Conservation (phyloP, 64 coral and sea anemone genomes). For the Cladopsammia gracilis region DNA sequence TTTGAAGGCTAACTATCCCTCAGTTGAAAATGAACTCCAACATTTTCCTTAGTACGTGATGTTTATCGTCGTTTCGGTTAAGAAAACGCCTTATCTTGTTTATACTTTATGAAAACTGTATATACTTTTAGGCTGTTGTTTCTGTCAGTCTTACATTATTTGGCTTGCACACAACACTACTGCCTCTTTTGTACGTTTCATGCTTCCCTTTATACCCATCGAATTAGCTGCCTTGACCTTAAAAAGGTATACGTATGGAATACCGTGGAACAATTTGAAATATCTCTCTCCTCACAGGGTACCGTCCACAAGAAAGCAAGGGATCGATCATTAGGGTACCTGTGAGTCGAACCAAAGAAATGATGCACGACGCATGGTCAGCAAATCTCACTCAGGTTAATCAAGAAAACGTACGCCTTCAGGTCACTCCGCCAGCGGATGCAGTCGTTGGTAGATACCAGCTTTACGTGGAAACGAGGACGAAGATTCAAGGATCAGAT, state of each 20-base stretch:
- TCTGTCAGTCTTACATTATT: too few species aligned
- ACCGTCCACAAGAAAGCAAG: constrained; percentile 83
- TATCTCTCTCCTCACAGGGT: constrained; percentile 42
- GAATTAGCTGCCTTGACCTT: too few species aligned
- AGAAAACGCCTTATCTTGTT: too few species aligned
- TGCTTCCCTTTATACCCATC: too few species aligned
- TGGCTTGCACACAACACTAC: too few species aligned
- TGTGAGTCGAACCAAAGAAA: constrained; percentile 23
- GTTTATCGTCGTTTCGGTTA: too few species aligned
- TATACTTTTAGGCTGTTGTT: too few species aligned
- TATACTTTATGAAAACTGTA: too few species aligned
- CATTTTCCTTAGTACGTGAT: too few species aligned
- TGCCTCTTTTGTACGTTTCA: too few species aligned
- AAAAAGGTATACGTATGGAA: neutral
- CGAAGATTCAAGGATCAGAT: neutral
- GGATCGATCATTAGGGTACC: constrained; percentile 51
- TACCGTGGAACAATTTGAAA: neutral
- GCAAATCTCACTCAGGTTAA: constrained; percentile 1
- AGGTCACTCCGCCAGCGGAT: constrained; percentile 62
- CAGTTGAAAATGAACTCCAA: too few species aligned
- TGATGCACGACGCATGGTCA: constrained; percentile 49
- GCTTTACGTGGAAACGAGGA: constrained; percentile 78
- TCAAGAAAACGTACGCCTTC: neutral
- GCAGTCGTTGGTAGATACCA: constrained; percentile 80
- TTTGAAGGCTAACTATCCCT: too few species aligned